Evolutionary conservation across 2,888 invertebrate species (phyloP).

Genomic region (Thysanoteuthis rhombus): DNA sequence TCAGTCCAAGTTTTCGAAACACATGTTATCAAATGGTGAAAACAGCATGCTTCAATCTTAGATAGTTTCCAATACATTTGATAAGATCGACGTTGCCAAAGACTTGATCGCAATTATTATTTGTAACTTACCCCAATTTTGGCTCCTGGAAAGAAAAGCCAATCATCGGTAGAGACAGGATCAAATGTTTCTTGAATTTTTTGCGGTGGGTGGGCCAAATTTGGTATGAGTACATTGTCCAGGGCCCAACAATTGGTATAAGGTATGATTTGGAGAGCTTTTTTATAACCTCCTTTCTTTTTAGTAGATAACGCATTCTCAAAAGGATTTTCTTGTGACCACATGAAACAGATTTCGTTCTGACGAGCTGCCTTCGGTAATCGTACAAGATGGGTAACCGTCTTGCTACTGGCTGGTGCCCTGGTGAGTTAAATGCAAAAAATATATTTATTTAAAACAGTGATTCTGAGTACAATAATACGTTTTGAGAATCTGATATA

Average conservation of each 20-base stretch:
- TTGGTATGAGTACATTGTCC: constrained; percentile 67
- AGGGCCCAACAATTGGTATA: constrained; percentile 66
- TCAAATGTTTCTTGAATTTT: constrained; percentile 66
- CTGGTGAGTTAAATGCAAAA: constrained; percentile 35
- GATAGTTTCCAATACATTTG: too few species aligned
- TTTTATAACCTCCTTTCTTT: neutral
- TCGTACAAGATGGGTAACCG: constrained; percentile 57
- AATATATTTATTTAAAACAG: neutral
- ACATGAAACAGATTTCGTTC: constrained; percentile 59
- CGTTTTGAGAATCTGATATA: too few species aligned
- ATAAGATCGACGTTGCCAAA: too few species aligned
- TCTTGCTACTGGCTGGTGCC: constrained; percentile 39
- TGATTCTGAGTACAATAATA: neutral
- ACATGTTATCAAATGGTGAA: too few species aligned
- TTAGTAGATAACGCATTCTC: too few species aligned
- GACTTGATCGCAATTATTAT: too few species aligned
- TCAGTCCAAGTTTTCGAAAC: too few species aligned
- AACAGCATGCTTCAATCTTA: too few species aligned
- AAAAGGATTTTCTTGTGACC: constrained; percentile 48
- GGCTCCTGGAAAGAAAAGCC: constrained; percentile 68
- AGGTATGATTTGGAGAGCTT: neutral
- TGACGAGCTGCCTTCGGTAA: constrained; percentile 59
- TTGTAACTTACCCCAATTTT: constrained; percentile 60
- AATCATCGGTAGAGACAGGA: constrained; percentile 66
- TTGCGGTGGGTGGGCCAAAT: constrained; percentile 58